Conservation (phyloP, 2,113 vertebrate species). For the Todiramphus chloris region DNA sequence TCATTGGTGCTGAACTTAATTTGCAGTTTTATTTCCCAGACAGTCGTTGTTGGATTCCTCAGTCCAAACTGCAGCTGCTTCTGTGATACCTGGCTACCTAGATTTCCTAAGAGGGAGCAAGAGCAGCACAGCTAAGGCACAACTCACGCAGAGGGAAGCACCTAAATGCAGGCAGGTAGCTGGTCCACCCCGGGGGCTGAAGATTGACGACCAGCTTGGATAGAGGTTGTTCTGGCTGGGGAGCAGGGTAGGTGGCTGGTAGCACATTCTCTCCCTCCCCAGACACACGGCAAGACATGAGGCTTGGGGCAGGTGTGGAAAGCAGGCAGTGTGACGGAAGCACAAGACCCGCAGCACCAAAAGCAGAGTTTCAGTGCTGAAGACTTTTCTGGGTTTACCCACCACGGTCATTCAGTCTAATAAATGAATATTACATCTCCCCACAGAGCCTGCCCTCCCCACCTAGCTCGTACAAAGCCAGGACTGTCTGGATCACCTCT, state of each 20-base stretch:
- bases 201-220: neutral
- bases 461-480: neutral
- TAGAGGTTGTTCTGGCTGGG: neutral
- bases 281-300: neutral
- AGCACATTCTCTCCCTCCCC: neutral
- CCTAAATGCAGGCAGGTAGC: neutral
- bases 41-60: neutral
- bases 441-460: neutral
- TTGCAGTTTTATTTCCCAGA: neutral
- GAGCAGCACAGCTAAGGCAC: neutral
- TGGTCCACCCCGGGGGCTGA: neutral
- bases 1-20: neutral
- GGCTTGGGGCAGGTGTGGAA: neutral
- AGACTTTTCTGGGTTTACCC: neutral
- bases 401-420: neutral
- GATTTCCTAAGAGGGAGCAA: accelerated
- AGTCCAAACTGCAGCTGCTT: neutral
- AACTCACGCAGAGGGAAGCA: neutral
- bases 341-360: neutral
- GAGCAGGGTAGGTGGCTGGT: neutral
- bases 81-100: neutral
- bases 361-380: neutral
- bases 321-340: neutral
- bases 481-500: neutral
- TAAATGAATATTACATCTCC: neutral